Base-by-base conservation (phyloP, 2,113 vertebrate species). In the Corythornis vintsioides region DNA sequence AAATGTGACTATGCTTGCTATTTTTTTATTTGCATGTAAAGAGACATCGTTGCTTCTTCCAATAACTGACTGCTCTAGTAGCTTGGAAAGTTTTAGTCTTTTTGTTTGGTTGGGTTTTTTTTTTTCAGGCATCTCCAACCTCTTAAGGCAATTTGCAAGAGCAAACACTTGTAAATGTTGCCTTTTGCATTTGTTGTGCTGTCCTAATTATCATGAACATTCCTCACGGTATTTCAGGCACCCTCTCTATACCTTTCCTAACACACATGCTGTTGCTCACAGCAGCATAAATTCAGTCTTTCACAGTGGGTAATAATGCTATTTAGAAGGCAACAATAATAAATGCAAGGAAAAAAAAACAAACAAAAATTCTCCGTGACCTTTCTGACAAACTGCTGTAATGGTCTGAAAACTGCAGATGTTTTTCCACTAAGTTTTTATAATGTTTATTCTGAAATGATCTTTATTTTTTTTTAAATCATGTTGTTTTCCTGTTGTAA, bases 341-440 rank as follows among this genome's bases (percentile, higher is more conserved):
- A 93, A 96, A 95, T 83, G 71, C 53, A 92, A 92, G 57, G 56
- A 66, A 83, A 90, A 93, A 96, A 90, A 89, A 94, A 61, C 33
- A 33, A 3, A 7, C n/a, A 86, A 86, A 86, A 91, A 70, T 92
- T 91, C 89, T 93, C 40, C 89, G 72, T 76, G 90, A 93, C 84
- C 73, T 79, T 88, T 69, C 86, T 87, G 86, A 93, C 81, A 96
- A 91, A 94, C 53, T 87, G 77, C 33, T 94, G 40, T 55, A 94
- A 88, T 81, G 55, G 90, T 77, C 52, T 19, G 88, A 90, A 93
- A 86, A 91, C 52, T 89, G 83, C 95, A 97, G 91, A 96, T 96
- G 88, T 95, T 95, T 96, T 96, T 96, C 94, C 88, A 91, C 64
- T 90, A 86, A 61, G 74, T 89, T 96, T 92, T 92, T 94, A 96